Evolutionary conservation across 1,140 invertebrate species (phyloP), one percentile per base, ranked within the genome.

Genomic region (Olivierus martensii): DNA sequence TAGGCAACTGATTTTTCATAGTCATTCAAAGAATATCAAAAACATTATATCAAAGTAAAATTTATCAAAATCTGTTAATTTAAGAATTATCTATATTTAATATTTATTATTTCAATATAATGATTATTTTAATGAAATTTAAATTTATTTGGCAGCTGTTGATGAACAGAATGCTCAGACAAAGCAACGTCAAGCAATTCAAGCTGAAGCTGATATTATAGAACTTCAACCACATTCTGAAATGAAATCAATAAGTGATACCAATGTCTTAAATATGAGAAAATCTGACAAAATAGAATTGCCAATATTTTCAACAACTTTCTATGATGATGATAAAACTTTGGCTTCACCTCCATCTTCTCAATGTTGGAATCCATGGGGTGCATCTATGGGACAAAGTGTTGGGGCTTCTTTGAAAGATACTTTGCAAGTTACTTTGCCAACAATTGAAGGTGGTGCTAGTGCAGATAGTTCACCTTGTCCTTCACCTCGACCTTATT

Each of bases 81-180:
- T n/a, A n/a, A n/a, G n/a, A n/a, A n/a, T n/a, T n/a, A n/a, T n/a
- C n/a, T n/a, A n/a, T n/a, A n/a, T n/a, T n/a, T n/a, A n/a, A n/a
- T n/a, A n/a, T 28, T 28, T 28, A 28, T 28, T 28, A 28, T 7
- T 28, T 28, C n/a, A 28, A 28, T 28, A 28, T 7, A 28, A 7
- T 28, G 7, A 15, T 51, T 43, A 4, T 17, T 53, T 44, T 38
- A 38, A 12, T 47, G 39, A 36, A 22, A 14, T 46, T 48, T 50
- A 47, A 14, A 35, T 53, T 37, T 48, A 41, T 36, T 52, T 44
- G 14, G 11, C 49, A 72, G 71, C 70, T 59, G 70, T 73, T 15
- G 71, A 73, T 64, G 71, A 73, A 59, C 71, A 73, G 58, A 73
- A 73, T 63, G 68, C 66, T 10, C 69, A 71, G 59, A 71, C 68